Conservation (phyloP, 2,888 invertebrate species). For the Cetonia aurata region DNA sequence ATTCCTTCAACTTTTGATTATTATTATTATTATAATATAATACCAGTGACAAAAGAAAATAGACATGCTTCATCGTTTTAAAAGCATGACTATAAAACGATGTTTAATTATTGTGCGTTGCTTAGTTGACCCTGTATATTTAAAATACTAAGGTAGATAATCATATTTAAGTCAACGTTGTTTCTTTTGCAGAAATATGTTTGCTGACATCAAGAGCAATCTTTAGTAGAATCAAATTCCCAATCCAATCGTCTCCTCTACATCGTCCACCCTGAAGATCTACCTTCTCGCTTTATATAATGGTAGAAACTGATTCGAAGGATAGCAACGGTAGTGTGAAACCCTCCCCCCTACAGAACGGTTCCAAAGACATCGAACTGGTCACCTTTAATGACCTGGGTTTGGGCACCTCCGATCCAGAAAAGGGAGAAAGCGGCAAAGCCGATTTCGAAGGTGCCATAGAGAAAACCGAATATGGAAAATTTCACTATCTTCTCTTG, state of each 20-base stretch:
- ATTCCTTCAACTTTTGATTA: too few species aligned
- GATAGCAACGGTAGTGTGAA: slow-evolving; percentile 38
- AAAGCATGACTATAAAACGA: too few species aligned
- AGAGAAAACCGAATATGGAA: slow-evolving; percentile 88
- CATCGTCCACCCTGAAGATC: slow-evolving; percentile 1
- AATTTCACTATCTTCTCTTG: slow-evolving; percentile 91
- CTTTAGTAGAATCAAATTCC: slow-evolving; percentile 59
- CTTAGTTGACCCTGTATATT: too few species aligned
- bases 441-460: slow-evolving; percentile 91
- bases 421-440: slow-evolving; percentile 70
- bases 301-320: slow-evolving; percentile 88
- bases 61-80: too few species aligned
- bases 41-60: too few species aligned
- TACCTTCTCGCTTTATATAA: slow-evolving; percentile 70
- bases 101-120: too few species aligned
- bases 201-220: slow-evolving; percentile 16
- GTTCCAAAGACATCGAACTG: slow-evolving; percentile 74
- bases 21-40: too few species aligned
- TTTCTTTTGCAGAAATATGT: slow-evolving; percentile 17
- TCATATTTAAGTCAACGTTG: neutral
- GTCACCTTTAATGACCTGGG: slow-evolving; percentile 42
- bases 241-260: neutral
- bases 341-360: slow-evolving; percentile 32
- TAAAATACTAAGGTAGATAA: too few species aligned
- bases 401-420: slow-evolving; percentile 38